phyloP scores from a whole-genome alignment of 2,797 vertebrate genomes.

The Hoplostethus mediterraneus region DNA sequence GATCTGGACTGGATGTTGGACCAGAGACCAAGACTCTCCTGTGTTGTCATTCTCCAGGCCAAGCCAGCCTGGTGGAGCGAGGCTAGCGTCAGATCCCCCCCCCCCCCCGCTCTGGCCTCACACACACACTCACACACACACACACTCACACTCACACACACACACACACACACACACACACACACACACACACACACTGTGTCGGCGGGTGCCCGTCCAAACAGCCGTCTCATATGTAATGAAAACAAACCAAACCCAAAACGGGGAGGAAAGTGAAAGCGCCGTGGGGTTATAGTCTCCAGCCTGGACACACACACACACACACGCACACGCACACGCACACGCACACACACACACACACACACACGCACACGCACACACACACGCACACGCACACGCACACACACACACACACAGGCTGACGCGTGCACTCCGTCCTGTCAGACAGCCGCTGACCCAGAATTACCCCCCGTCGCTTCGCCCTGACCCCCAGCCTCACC shows the following conservation, averaged over 20 bases:
- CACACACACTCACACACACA: background rate
- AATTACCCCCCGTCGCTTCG: too few relatives aligned
- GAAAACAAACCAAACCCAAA: conserved; percentile 15
- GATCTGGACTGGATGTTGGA: conserved; percentile 56
- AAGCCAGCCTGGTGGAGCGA: conserved; percentile 59
- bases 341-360: background rate
- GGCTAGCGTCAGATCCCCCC: conserved; percentile 42
- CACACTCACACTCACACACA: background rate
- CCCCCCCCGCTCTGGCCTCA: conserved; percentile 39
- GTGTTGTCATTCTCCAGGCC: conserved; percentile 75
- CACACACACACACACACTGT: too few relatives aligned
- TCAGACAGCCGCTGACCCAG: background rate
- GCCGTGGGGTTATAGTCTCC: conserved; percentile 14
- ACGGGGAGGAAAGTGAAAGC: background rate
- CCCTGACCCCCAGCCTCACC: too few relatives aligned
- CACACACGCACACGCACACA: background rate
- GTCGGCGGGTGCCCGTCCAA: too few relatives aligned
- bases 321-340: too few relatives aligned
- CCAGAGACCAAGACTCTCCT: conserved; percentile 62
- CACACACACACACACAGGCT: background rate
- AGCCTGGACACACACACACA: background rate
- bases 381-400: too few relatives aligned
- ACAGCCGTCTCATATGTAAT: too few relatives aligned
- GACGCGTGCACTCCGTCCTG: background rate
- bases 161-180: background rate